Base-by-base conservation (phyloP, 2,888 invertebrate species). In the Drosophila buzzatii region DNA sequence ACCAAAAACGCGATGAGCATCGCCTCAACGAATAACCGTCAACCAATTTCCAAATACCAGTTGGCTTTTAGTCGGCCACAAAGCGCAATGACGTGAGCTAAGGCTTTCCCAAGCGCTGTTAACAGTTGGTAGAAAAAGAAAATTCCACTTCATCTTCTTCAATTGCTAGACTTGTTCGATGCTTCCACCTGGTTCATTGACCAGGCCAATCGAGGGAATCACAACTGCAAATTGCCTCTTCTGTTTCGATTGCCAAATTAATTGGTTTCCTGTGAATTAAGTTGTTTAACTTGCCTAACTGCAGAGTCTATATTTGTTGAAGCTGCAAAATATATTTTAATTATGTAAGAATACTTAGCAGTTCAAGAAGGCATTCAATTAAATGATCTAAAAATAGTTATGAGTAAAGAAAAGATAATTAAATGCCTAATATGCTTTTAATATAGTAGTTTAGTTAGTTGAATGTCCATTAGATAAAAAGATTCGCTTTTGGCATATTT, bases 381-480 rank as follows among this genome's bases (percentile, higher is more conserved):
- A 49, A 10, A 2, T 31, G n/a, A 47, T 5, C 8, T 10, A 47
- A 47, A 47, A 27, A 27, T 27, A 47, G 27, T 10, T n/a, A 47
- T 47, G 16, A 27, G 5, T n/a, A 49, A 8, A n/a, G n/a, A 16
- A 18, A 44, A 20, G 10, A 31, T 45, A 51, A 56, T 58, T 59
- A 53, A 53, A 10, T 35, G 39, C 16, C 18, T 35, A 31, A 49
- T 44, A 31, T 35, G 39, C 23, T 20, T 31, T 14, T 55, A 39
- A 20, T 23, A 45, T 16, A 44, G 18, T 16, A 44, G 14, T 44
- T 53, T 45, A 63, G 49, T 42, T 18, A 66, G 63, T 69, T 65
- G 76, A 70, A 67, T 70, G 66, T 76, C 77, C 73, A 76, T 80
- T 73, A 68, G 20, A 73, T 60, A 42, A 53, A 62, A 8, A 64